These are phyloP conservation scores for Trematomus loennbergii DNA, from an alignment of 2,113 vertebrate species.

Conservation along the genomic window DNA sequence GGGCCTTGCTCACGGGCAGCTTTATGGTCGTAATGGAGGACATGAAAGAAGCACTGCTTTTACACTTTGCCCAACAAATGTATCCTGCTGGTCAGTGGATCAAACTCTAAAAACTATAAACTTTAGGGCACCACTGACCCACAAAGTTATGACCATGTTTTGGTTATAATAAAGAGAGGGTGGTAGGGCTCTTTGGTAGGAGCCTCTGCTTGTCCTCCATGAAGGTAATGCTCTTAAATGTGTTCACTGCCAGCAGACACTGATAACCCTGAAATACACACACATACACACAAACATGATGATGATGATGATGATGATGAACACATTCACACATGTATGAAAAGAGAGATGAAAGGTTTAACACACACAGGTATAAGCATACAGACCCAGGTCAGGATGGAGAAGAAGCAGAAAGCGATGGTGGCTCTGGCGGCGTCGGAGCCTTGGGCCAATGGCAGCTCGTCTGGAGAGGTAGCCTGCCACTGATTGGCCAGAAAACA, in stretches of 20 bases:
- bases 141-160: background rate
- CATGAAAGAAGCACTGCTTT: background rate
- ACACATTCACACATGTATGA: slow-evolving; percentile 11
- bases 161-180: slow-evolving; percentile 20
- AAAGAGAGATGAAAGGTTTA: background rate
- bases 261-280: slow-evolving; percentile 74
- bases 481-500: slow-evolving; percentile 86
- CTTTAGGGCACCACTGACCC: background rate
- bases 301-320: slow-evolving; percentile 2
- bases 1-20: background rate
- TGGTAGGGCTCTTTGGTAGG: slow-evolving; percentile 53
- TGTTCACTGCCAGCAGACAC: slow-evolving; percentile 69
- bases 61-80: background rate
- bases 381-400: slow-evolving; percentile 92
- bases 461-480: slow-evolving; percentile 80
- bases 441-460: slow-evolving; percentile 84
- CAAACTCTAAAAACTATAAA: background rate
- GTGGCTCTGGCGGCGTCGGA: slow-evolving; percentile 91
- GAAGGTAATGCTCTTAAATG: slow-evolving; percentile 72
- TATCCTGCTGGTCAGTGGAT: background rate
- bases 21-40: background rate
- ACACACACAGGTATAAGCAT: slow-evolving; percentile 16
- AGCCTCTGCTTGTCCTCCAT: slow-evolving; percentile 71
- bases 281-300: slow-evolving; percentile 23
- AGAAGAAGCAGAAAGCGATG: slow-evolving; percentile 90